Evolutionary conservation across 2,113 vertebrate species (phyloP), one percentile per base, ranked within the genome.

Genomic region (Phodopus roborovskii): DNA sequence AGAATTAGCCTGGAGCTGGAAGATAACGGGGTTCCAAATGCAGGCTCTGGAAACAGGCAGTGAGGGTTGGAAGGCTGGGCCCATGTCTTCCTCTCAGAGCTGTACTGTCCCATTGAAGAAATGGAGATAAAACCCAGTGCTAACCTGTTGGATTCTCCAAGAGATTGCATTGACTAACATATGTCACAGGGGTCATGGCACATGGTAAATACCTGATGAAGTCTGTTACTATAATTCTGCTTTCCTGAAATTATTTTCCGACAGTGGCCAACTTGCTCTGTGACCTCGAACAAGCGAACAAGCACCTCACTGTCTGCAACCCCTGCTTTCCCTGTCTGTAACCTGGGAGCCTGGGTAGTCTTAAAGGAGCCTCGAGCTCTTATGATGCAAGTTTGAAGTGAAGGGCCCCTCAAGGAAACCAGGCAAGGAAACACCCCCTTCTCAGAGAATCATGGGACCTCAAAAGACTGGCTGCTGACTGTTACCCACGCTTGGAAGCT

Each of bases 401-500:
- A 88, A 28, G 56, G 39, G 48, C 11, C 68, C 53, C 79, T 96
- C 75, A 75, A 33, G 92, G 28, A 48, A 88, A 79, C 83, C 0
- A 36, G 70, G 48, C 71, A 95, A 88, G 82, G 30, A 88, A 88
- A 87, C 1, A 0, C 36, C 36, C 39, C 70, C 64, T 85, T 74
- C 64, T 58, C 12, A 20, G 50, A 62, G 39, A 85, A 64, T 84
- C 5, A 15, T 70, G 45, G 73, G 81, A 75, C 42, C 75, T 19
- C 70, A 73, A 70, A 70, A 53, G 94, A 84, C 50, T 0, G 2
- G 56, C 79, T 56, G 36, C 56, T 71, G 71, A 33, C 74, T 70
- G 56, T 68, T 85, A 87, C 5, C 30, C n/a, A 95, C 91, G 62
- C 73, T 53, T 94, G 60, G 50, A 85, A 90, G 79, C 64, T n/a